Base-by-base conservation (phyloP, 2,888 invertebrate species). In the Hipparchia sbordonii region DNA sequence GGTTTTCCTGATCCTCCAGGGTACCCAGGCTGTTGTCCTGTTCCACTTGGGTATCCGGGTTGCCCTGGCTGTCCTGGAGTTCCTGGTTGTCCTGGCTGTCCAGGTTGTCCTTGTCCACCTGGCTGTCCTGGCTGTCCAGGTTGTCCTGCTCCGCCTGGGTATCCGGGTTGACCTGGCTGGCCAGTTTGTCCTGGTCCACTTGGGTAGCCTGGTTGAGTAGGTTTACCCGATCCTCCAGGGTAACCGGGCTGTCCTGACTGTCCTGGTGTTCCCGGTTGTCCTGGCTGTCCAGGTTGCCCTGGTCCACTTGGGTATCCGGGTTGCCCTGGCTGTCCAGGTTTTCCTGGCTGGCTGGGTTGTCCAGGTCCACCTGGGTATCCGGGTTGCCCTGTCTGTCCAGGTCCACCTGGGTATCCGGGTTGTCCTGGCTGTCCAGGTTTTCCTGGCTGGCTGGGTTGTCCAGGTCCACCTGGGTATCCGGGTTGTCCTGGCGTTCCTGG, bases 181-280 rank as follows among this genome's bases (percentile, higher is more conserved):
- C 76, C 78, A 4, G 82, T 78, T 8, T 72, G 73, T 0, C 76
- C 78, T 10, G 76, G 76, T 51, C 74, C 62, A 2, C 80, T 80
- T 12, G 81, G 81, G 89, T 67, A 81, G 0, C 79, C 78, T 13
- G 77, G 74, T 7, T 67, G 39, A 12, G 73, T 77, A 6, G 82
- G 78, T 7, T 72, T 72, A 0, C 76, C 77, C 4, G 80, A 80
- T 0, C 75, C 70, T 46, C 83, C 79, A 0, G 81, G 83, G 0
- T 71, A 85, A 92, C 74, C 86, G 90, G 82, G 95, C 91, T 52
- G 84, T 91, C 80, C 84, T 91, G 80, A 76, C 2, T 73, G 45
- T 8, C 76, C 76, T 48, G 76, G 71, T 51, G 61, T 48, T 6
- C 77, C 76, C 46, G 77, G 74, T 7, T 70, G 8, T 6, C 81